A percentile compares a stretch with the other conserved stretches of the same genome.
Evolutionary conservation across 2,797 vertebrate genomes (phyloP).

Genomic region (Lepus oiostolus): DNA sequence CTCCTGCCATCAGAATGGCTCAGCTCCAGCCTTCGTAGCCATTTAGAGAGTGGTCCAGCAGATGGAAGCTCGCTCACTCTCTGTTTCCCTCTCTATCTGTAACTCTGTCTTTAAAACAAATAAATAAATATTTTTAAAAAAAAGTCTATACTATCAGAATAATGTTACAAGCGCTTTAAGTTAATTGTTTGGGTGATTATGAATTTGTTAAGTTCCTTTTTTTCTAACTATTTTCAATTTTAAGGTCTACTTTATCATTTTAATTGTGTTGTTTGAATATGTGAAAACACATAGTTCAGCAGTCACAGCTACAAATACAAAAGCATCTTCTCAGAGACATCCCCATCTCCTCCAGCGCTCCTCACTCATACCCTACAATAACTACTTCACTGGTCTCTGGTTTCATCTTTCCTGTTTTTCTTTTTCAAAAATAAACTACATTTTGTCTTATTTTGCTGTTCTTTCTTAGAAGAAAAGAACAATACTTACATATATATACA

Average conservation of each 20-base stretch:
- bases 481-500: not conserved
- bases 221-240: constrained; percentile 31
- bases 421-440: constrained; percentile 34
- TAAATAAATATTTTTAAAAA: not conserved
- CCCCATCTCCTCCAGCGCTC: not conserved
- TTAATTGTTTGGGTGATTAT: not conserved
- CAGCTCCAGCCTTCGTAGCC: too few relatives aligned
- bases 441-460: not conserved
- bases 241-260: not conserved
- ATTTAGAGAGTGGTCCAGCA: too few relatives aligned
- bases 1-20: too few relatives aligned
- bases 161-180: constrained; percentile 7
- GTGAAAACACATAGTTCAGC: not conserved
- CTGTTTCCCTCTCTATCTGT: too few relatives aligned
- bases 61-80: too few relatives aligned
- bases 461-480: constrained; percentile 3
- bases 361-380: not conserved
- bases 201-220: constrained; percentile 21
- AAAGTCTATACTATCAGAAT: not conserved
- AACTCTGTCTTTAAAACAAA: too few relatives aligned
- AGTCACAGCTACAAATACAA: not conserved
- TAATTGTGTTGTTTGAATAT: not conserved
- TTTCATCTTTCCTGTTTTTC: constrained; percentile 30
- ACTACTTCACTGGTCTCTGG: not conserved
- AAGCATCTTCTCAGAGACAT: not conserved